A percentile compares a stretch with the other conserved stretches of the same genome.
Conservation (phyloP, 1,140 invertebrate genomes). For the Meloidogyne hapla region DNA sequence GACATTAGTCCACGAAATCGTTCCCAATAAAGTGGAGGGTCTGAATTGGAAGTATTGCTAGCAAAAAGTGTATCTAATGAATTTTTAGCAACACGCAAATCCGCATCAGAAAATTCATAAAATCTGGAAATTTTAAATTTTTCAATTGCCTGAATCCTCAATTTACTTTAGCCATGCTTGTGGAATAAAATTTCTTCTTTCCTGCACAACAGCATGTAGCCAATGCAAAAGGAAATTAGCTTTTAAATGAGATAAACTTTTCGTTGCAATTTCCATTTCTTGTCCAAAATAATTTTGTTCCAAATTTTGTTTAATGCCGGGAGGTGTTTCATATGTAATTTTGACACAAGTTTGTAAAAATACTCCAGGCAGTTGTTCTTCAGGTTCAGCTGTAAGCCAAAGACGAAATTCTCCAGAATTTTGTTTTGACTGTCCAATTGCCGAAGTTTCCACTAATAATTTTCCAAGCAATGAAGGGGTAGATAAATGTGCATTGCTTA, state of each 20-base stretch:
- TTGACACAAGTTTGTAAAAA: slow-evolving; percentile 75
- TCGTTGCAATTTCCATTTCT: slow-evolving; percentile 50
- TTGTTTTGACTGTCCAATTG: slow-evolving; percentile 65
- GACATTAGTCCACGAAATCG: slow-evolving; percentile 78
- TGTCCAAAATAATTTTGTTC: slow-evolving; percentile 66
- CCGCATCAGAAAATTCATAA: slow-evolving; percentile 84
- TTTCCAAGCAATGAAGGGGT: slow-evolving; percentile 66
- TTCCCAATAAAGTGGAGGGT: slow-evolving; percentile 71
- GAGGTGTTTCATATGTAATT: slow-evolving; percentile 81
- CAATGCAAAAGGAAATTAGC: slow-evolving; percentile 74
- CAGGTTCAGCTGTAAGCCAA: slow-evolving; percentile 77
- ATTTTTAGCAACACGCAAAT: slow-evolving; percentile 74
- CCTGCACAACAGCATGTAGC: slow-evolving; percentile 83
- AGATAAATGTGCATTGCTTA: slow-evolving; percentile 80
- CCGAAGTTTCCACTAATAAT: not conserved
- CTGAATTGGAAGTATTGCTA: not conserved
- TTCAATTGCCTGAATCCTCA: too few species aligned
- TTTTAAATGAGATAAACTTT: not conserved
- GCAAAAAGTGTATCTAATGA: slow-evolving; percentile 53
- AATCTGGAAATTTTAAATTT: too few species aligned
- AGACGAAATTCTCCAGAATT: slow-evolving; percentile 70
- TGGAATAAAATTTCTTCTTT: slow-evolving; percentile 80
- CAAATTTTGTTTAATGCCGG: slow-evolving; percentile 67
- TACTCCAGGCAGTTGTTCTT: slow-evolving; percentile 71
- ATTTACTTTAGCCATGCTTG: slow-evolving; percentile 66